A percentile compares a stretch with the other conserved stretches of the same genome.
Evolutionary conservation across 2,113 vertebrate genomes (phyloP).

Genomic region (Scomber japonicus): DNA sequence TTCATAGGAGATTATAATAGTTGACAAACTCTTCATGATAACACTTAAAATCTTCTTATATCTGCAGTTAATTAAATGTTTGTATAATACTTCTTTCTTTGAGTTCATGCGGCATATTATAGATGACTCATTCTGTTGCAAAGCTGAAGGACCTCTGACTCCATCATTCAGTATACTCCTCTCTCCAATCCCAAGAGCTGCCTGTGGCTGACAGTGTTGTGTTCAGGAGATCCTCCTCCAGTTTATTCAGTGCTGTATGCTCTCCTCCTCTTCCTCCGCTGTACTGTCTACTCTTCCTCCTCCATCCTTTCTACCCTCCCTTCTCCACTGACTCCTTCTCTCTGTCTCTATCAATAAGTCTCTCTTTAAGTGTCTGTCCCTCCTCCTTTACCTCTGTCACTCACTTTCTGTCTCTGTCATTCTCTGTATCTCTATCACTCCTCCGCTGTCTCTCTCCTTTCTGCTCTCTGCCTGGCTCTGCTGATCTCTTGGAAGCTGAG

Average conservation of each 20-base stretch:
- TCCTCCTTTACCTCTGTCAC: slow-evolving; percentile 42
- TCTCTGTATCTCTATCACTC: slow-evolving; percentile 32
- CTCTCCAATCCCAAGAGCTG: slow-evolving; percentile 8
- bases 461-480: slow-evolving; percentile 51
- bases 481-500: slow-evolving; percentile 71
- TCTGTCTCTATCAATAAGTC: slow-evolving; percentile 8
- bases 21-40: no score
- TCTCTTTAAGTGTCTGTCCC: slow-evolving; percentile 34
- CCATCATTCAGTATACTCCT: slow-evolving; percentile 27
- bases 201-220: slow-evolving; percentile 12
- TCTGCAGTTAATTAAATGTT: no score
- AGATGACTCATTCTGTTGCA: slow-evolving; percentile 40
- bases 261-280: background rate
- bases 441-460: slow-evolving; percentile 16
- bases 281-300: background rate
- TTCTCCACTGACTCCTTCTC: background rate
- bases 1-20: no score
- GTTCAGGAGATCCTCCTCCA: slow-evolving; percentile 10
- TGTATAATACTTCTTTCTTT: background rate
- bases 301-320: slow-evolving; percentile 8
- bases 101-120: slow-evolving; percentile 8
- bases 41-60: no score
- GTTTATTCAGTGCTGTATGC: slow-evolving; percentile 1
- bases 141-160: slow-evolving; percentile 23
- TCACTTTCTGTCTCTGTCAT: slow-evolving; percentile 49